Evolutionary conservation across 2,888 invertebrate genomes (phyloP).

Genomic region (Phanerotoma sp.): DNA sequence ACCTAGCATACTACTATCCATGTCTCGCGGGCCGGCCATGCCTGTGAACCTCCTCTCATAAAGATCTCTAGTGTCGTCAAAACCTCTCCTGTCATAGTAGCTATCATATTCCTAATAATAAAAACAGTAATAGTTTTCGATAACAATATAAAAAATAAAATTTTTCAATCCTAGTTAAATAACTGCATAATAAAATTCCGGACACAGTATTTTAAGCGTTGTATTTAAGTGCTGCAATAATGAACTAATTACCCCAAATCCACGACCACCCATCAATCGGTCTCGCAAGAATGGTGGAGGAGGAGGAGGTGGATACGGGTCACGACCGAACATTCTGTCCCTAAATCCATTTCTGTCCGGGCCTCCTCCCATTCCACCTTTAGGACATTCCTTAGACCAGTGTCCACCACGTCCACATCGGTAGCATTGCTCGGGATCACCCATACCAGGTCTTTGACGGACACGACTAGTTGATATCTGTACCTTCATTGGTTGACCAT

Average conservation of each 20-base stretch:
- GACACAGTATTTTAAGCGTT: too few species aligned
- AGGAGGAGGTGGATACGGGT: conserved; percentile 89
- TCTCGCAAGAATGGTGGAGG: conserved; percentile 90
- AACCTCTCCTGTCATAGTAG: conserved; percentile 76
- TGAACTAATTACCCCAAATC: conserved; percentile 49
- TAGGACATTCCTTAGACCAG: conserved; percentile 96
- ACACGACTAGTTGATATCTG: conserved; percentile 93
- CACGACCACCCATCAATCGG: conserved; percentile 81
- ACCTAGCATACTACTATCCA: conserved; percentile 57
- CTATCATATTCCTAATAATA: conserved; percentile 71
- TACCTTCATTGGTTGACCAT: conserved; percentile 91
- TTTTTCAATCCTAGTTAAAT: too few species aligned
- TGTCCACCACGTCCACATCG: conserved; percentile 93
- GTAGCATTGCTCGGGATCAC: conserved; percentile 95
- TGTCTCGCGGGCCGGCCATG: conserved; percentile 62
- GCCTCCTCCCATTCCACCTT: conserved; percentile 67
- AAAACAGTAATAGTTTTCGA: too few species aligned
- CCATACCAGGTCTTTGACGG: conserved; percentile 94
- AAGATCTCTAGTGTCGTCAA: conserved; percentile 76
- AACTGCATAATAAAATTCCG: too few species aligned
- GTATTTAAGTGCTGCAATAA: not conserved
- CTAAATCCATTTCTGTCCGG: conserved; percentile 80
- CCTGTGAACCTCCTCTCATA: conserved; percentile 78
- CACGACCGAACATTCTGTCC: conserved; percentile 85
- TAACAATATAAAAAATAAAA: too few species aligned